Evolutionary conservation across 2,797 vertebrate species (phyloP).

Genomic region (Catharus ustulatus): DNA sequence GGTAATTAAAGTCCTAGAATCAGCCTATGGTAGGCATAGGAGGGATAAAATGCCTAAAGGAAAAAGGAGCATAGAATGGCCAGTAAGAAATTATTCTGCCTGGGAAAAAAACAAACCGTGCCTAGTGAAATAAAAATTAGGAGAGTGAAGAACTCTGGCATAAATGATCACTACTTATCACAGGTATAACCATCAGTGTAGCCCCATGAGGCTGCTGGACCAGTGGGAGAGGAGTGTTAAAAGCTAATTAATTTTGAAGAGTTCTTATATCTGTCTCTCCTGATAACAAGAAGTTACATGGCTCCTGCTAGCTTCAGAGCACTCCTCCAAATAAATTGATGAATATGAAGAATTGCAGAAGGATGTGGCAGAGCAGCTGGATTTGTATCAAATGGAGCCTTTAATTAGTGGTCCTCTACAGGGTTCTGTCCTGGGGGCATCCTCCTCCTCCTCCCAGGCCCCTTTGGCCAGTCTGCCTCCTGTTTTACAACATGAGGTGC

Average conservation of each 20-base stretch:
- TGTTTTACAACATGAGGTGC: not conserved
- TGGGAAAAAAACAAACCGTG: not conserved
- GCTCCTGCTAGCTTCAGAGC: conserved; percentile 42
- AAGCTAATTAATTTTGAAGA: conserved; percentile 58
- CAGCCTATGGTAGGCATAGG: not conserved
- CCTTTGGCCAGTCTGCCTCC: conserved; percentile 3
- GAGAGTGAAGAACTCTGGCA: not conserved
- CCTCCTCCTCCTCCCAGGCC: not conserved
- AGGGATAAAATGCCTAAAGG: conserved; percentile 2
- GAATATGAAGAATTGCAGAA: conserved; percentile 13
- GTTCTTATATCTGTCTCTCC: conserved; percentile 44
- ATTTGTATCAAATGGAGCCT: not conserved
- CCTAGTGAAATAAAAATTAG: conserved; percentile 31
- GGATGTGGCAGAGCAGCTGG: conserved; percentile 18
- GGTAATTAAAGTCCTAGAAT: conserved; percentile 35
- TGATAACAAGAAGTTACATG: conserved; percentile 18
- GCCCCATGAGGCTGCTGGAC: not conserved
- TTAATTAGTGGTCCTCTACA: not conserved
- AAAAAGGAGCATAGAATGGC: not conserved
- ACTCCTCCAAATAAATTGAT: conserved; percentile 5
- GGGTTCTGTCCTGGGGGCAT: not conserved
- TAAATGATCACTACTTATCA: not conserved
- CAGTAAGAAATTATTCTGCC: conserved; percentile 14
- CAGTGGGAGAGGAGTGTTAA: conserved; percentile 14
- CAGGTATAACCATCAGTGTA: not conserved